Percentiles rank a stretch among this genome's conserved stretches.
Conservation (phyloP, 2,113 vertebrate genomes). For the Cryptomyrus ogoouensis region DNA sequence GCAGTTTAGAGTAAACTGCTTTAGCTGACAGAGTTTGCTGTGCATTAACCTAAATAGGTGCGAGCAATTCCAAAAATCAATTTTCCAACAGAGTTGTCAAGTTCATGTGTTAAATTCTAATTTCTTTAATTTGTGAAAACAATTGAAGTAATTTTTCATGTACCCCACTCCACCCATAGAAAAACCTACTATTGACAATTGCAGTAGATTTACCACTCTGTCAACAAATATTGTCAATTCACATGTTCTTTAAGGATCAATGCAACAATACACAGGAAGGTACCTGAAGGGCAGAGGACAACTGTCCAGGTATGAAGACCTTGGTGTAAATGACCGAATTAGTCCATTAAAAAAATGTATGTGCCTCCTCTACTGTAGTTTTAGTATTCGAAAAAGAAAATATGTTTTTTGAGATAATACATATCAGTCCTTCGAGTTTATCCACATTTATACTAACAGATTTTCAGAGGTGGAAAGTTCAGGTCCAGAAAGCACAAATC, state of each 20-base stretch:
- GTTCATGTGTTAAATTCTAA: background rate
- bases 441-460: background rate
- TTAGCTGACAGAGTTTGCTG: constrained; percentile 18
- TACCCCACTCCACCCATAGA: background rate
- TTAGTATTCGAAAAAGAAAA: background rate
- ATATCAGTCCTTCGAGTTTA: background rate
- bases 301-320: background rate
- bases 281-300: background rate
- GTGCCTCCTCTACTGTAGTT: background rate
- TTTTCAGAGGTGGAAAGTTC: background rate
- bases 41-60: background rate
- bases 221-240: background rate
- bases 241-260: background rate
- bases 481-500: background rate
- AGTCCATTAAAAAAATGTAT: background rate
- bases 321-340: background rate
- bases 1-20: constrained; percentile 33
- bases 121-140: constrained; percentile 7
- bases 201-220: background rate
- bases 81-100: background rate
- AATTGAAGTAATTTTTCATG: background rate
- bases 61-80: background rate
- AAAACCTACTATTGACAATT: background rate
- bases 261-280: background rate
- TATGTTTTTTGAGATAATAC: background rate